Conservation (phyloP, 2,113 vertebrate species). For the Dendrocopos noguchii region DNA sequence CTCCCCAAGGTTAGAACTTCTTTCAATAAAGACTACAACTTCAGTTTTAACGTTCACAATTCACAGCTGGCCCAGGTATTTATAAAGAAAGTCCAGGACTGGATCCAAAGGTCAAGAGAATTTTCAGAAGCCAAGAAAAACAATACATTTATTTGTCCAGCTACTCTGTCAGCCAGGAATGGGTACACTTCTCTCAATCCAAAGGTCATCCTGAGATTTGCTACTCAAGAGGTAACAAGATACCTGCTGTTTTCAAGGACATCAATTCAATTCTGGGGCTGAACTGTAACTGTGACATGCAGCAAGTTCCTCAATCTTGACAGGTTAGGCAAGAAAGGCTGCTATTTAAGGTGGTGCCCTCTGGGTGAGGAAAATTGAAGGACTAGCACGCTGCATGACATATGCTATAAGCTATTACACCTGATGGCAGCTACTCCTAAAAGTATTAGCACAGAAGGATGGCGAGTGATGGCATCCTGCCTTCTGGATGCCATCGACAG, state of each 20-base stretch:
- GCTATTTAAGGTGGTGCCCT: constrained; percentile 62
- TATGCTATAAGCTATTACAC: constrained; percentile 38
- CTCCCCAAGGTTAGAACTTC: background rate
- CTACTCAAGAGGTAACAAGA: constrained; percentile 70
- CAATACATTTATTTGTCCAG: constrained; percentile 54
- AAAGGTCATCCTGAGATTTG: constrained; percentile 70
- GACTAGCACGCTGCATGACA: background rate
- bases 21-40: background rate
- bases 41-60: background rate
- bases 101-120: constrained; percentile 20
- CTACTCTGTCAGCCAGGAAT: constrained; percentile 51
- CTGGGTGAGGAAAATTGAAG: constrained; percentile 57
- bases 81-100: background rate
- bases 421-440: background rate
- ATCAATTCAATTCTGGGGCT: constrained; percentile 67
- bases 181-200: constrained; percentile 61
- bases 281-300: constrained; percentile 68
- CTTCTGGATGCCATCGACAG: background rate
- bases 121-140: constrained; percentile 53
- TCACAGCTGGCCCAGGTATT: background rate
- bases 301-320: constrained; percentile 62
- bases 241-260: constrained; percentile 74
- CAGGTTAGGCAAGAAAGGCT: constrained; percentile 52
- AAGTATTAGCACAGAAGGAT: background rate
- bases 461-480: background rate